Evolutionary conservation across 2,888 invertebrate genomes (phyloP).

Genomic region (Acanthosepion esculentum): DNA sequence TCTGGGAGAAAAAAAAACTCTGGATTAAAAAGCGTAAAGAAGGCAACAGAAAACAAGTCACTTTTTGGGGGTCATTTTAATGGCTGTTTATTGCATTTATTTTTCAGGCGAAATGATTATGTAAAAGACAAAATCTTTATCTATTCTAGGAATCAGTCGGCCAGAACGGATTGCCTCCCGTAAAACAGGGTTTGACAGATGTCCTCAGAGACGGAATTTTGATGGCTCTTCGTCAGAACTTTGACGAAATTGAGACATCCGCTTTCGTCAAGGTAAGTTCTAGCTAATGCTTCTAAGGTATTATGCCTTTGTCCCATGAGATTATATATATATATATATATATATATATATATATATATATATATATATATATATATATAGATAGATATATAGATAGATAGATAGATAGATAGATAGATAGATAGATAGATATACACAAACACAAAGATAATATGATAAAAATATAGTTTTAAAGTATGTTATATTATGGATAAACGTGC

Average conservation of each 20-base stretch:
- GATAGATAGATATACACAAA: neutral
- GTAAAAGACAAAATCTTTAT: neutral
- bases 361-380: neutral
- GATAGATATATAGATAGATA: neutral
- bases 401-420: neutral
- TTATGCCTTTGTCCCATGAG: neutral
- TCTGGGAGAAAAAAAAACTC: too few species aligned
- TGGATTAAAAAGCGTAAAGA: too few species aligned
- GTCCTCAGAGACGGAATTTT: conserved; percentile 62
- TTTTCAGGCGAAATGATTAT: neutral
- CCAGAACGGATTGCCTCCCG: conserved; percentile 25
- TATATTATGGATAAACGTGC: too few species aligned
- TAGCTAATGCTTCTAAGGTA: neutral
- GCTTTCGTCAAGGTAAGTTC: conserved; percentile 57
- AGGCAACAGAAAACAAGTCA: too few species aligned
- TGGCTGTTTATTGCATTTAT: too few species aligned
- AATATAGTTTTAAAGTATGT: too few species aligned
- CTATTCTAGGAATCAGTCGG: conserved; percentile 39
- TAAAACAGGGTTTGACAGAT: conserved; percentile 53
- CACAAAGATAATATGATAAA: too few species aligned
- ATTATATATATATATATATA: neutral
- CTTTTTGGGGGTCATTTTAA: too few species aligned
- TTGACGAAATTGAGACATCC: conserved; percentile 58
- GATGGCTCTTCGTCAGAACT: conserved; percentile 60
- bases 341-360: neutral